These are phyloP conservation scores for Anolis apletophallus DNA, from an alignment of 2,797 vertebrate species.

Conservation along the genomic window DNA sequence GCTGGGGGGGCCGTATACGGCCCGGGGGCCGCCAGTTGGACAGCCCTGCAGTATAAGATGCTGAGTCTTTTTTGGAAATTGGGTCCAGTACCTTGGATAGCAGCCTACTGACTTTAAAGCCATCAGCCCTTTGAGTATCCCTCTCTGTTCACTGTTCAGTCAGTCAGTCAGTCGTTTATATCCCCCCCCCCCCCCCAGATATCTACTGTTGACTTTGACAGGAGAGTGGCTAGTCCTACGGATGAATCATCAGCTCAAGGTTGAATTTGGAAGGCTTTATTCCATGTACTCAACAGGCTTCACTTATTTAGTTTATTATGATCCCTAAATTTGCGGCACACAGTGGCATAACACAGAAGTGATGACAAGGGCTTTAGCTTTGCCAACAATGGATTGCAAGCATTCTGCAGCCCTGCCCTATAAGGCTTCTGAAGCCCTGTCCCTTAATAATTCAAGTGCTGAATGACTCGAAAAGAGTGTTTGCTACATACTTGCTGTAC, in stretches of 20 bases:
- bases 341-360: conserved; percentile 4
- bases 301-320: conserved; percentile 14
- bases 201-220: not conserved
- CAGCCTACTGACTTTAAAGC: too few species aligned
- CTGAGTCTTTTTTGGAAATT: too few species aligned
- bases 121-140: not conserved
- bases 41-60: too few species aligned
- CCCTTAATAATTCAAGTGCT: conserved; percentile 3
- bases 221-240: not conserved
- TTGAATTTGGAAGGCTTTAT: conserved; percentile 31
- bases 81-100: too few species aligned
- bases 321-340: not conserved
- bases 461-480: not conserved
- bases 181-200: not conserved
- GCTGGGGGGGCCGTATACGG: too few species aligned
- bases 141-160: not conserved
- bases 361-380: conserved; percentile 21
- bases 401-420: not conserved
- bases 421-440: not conserved
- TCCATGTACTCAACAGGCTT: conserved; percentile 21
- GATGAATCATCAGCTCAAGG: not conserved
- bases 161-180: too few species aligned
- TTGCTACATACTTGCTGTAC: not conserved
- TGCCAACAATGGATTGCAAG: not conserved
- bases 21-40: too few species aligned